phyloP scores from a whole-genome alignment of 1,140 invertebrate genomes.

The Magallana angulata region DNA sequence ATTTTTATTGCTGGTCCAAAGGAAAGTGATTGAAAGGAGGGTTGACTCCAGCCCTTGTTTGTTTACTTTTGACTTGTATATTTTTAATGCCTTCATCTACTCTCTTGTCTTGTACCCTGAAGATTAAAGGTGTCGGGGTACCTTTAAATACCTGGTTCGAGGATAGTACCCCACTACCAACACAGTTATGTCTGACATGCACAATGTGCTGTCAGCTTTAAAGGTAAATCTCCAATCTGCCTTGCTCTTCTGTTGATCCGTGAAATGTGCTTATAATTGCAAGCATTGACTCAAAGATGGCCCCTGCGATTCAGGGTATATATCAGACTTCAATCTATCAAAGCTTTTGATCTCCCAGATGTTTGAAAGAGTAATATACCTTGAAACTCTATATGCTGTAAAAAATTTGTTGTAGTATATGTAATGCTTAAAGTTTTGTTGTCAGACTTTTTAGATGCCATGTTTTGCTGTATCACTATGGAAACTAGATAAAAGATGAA shows the following conservation, averaged over 20 bases:
- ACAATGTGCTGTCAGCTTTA: slow-evolving; percentile 3
- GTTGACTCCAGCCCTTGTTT: slow-evolving; percentile 22
- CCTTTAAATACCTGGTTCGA: slow-evolving; percentile 5
- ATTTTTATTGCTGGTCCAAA: slow-evolving; percentile 23
- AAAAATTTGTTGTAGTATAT: neutral
- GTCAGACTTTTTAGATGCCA: neutral
- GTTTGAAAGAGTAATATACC: slow-evolving; percentile 31
- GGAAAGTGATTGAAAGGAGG: slow-evolving; percentile 1
- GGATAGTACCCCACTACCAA: slow-evolving; percentile 26
- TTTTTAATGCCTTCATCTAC: slow-evolving; percentile 21
- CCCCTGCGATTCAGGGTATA: slow-evolving; percentile 18
- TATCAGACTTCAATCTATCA: slow-evolving; percentile 33
- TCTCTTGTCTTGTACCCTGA: slow-evolving; percentile 10
- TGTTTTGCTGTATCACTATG: neutral
- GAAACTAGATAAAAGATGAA: neutral
- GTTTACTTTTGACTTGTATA: slow-evolving; percentile 23
- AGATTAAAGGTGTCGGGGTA: slow-evolving; percentile 24
- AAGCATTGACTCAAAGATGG: slow-evolving; percentile 30
- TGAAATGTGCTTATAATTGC: slow-evolving; percentile 34
- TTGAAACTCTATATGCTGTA: slow-evolving; percentile 2
- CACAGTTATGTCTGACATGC: slow-evolving; percentile 20
- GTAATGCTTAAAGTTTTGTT: neutral
- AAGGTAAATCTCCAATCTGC: slow-evolving; percentile 37
- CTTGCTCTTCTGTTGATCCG: slow-evolving; percentile 11
- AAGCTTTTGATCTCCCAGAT: slow-evolving; percentile 20